These are phyloP conservation scores for Cephus pulcher DNA, from an alignment of 2,888 invertebrate species.

Conservation along the genomic window DNA sequence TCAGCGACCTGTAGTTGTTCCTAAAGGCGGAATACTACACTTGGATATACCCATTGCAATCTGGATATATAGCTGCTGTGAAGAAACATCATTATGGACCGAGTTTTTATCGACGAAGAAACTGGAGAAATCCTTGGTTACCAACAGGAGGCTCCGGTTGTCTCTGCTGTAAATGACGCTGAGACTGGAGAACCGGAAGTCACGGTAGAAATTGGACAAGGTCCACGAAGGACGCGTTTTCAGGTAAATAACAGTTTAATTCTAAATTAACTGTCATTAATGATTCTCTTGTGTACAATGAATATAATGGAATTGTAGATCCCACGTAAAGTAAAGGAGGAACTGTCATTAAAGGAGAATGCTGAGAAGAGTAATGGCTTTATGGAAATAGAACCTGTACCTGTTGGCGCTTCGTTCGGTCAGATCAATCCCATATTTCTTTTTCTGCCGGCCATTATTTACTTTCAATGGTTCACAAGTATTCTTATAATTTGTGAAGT, in stretches of 20 bases:
- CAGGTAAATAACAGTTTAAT: slow-evolving; percentile 43
- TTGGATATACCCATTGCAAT: not conserved
- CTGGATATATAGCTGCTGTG: not conserved
- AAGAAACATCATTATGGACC: slow-evolving; percentile 32
- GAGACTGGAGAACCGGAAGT: slow-evolving; percentile 60
- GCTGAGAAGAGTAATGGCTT: slow-evolving; percentile 28
- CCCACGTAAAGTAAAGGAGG: slow-evolving; percentile 30
- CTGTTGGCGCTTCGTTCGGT: slow-evolving; percentile 50
- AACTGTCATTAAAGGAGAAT: slow-evolving; percentile 22
- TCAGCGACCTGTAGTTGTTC: slow-evolving; percentile 19
- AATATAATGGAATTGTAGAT: not conserved
- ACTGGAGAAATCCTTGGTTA: slow-evolving; percentile 50
- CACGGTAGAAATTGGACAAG: slow-evolving; percentile 14
- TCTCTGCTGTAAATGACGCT: slow-evolving; percentile 43
- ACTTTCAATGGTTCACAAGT: slow-evolving; percentile 64
- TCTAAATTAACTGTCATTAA: not conserved
- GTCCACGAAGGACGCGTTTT: slow-evolving; percentile 48
- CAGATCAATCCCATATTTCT: slow-evolving; percentile 56
- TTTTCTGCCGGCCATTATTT: slow-evolving; percentile 51
- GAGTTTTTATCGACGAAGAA: slow-evolving; percentile 52
- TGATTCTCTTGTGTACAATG: not conserved
- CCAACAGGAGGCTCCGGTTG: slow-evolving; percentile 2
- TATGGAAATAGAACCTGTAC: slow-evolving; percentile 42
- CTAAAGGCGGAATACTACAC: not conserved
- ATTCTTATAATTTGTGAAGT: slow-evolving; percentile 69